phyloP scores from a whole-genome alignment of 2,113 vertebrate genomes.

The human region GRCh38 chr17:53677001-53677500 shows the following conservation, averaged over 20 bases:
- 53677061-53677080: not conserved
- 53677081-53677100: not conserved
- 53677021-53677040: constrained; percentile 4
- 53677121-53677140: constrained; percentile 30
- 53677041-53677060: not conserved
- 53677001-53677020: constrained; percentile 33
- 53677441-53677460: not conserved
- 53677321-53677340: not conserved
- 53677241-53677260: constrained; percentile 43
- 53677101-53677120: not conserved
- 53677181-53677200: constrained; percentile 25
- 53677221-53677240: constrained; percentile 46
- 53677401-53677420: not conserved
- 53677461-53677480: not conserved
- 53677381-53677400: not conserved
- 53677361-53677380: not conserved
- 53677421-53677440: not conserved
- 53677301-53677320: not conserved
- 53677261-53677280: not conserved
- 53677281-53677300: constrained; percentile 39
- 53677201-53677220: constrained; percentile 50
- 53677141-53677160: not conserved
- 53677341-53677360: not conserved
- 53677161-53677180: constrained; percentile 46
- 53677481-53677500: constrained; percentile 21